These are phyloP conservation scores for Hippolais icterina DNA, from an alignment of 2,113 vertebrate species.

Conservation along the genomic window DNA sequence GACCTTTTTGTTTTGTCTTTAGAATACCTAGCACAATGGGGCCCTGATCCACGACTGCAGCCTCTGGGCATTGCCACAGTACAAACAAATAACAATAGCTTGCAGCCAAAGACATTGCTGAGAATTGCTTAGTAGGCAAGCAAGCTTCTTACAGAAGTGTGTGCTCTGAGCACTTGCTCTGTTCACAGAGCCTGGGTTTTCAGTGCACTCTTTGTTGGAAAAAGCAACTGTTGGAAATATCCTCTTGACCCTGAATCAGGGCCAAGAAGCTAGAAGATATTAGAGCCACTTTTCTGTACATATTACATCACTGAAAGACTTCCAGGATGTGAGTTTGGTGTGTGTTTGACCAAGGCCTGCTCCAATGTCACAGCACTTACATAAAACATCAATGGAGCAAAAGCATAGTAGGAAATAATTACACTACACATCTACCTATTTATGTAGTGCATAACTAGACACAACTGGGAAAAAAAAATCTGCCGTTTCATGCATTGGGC, in stretches of 20 bases:
- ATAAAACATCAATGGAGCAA: not conserved
- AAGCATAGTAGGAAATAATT: not conserved
- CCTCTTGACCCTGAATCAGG: slow-evolving; percentile 28
- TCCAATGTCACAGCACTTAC: not conserved
- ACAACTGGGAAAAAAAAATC: not conserved
- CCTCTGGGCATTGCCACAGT: slow-evolving; percentile 55
- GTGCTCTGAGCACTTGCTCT: slow-evolving; percentile 23
- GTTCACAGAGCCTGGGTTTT: slow-evolving; percentile 39
- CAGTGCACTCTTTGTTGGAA: slow-evolving; percentile 47
- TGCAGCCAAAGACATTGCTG: slow-evolving; percentile 51
- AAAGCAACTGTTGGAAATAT: slow-evolving; percentile 14
- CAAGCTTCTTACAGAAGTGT: slow-evolving; percentile 58
- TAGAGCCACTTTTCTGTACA: not conserved
- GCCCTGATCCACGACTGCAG: slow-evolving; percentile 37
- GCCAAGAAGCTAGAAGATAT: slow-evolving; percentile 14
- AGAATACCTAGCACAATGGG: slow-evolving; percentile 45
- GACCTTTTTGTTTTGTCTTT: slow-evolving; percentile 49
- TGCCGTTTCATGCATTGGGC: not conserved
- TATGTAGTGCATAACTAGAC: not conserved
- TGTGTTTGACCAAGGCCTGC: not conserved
- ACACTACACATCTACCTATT: not conserved
- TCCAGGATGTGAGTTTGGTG: not conserved
- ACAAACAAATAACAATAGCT: slow-evolving; percentile 58
- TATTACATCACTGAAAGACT: slow-evolving; percentile 6
- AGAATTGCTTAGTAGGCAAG: slow-evolving; percentile 54